These are phyloP conservation scores for Drosophila anomalipes DNA, from an alignment of 2,888 invertebrate genomes.

Conservation along the genomic window DNA sequence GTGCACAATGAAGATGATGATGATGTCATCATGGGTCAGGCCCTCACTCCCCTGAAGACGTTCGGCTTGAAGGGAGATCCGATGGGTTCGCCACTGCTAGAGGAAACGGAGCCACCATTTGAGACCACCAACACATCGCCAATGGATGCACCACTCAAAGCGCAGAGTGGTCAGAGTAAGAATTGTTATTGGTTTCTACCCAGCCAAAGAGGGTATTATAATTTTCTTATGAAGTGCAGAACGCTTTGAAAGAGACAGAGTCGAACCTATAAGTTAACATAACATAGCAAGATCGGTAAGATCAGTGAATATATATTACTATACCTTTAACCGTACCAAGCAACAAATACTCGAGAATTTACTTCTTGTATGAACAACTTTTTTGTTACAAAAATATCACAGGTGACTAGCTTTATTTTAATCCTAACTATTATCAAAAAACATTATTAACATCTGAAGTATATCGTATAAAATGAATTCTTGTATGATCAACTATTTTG, in stretches of 20 bases:
- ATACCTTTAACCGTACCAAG: background rate
- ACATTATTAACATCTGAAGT: background rate
- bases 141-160: slow-evolving; percentile 42
- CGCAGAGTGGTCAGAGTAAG: slow-evolving; percentile 58
- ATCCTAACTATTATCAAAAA: background rate
- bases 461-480: background rate
- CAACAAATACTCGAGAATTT: background rate
- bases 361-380: background rate
- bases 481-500: background rate
- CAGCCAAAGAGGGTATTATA: background rate
- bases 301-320: background rate
- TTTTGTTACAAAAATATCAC: background rate
- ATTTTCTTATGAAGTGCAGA: background rate
- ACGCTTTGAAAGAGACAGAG: background rate
- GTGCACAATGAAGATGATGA: slow-evolving; percentile 83
- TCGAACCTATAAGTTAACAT: background rate
- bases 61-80: slow-evolving; percentile 70
- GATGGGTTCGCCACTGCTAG: slow-evolving; percentile 76
- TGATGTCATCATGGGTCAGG: slow-evolving; percentile 84
- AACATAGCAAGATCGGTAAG: background rate
- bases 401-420: background rate
- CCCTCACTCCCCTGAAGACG: slow-evolving; percentile 82
- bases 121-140: slow-evolving; percentile 46
- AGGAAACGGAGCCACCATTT: slow-evolving; percentile 74
- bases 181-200: background rate